Evolutionary conservation across 2,113 vertebrate genomes (phyloP), one percentile per base, ranked within the genome.

Genomic region (Carettochelys insculpta): DNA sequence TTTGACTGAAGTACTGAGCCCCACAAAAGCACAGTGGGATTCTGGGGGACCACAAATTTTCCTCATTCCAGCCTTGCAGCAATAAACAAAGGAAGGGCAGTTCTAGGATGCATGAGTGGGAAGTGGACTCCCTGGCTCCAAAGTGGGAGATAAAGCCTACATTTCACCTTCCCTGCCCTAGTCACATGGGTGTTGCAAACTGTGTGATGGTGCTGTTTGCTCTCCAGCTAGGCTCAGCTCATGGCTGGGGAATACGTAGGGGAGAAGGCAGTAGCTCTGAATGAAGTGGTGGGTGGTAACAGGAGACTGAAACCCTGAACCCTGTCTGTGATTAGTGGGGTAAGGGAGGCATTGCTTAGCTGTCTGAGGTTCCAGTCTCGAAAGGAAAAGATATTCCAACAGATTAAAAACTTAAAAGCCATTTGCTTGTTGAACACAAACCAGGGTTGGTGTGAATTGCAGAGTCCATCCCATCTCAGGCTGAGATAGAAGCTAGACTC

Each of bases 401-500:
- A 1, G 34, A 43, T 34, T 47, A 17, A 82, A 58, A 3, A 2
- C 0, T 0, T 8, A 12, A 3, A 41, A 85, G 2, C 17, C 1
- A 87, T 90, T 90, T 31, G 24, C 61, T 65, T 82, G 43, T 50
- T 77, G 0, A 87, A 75, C 82, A 2, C 84, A 75, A 82, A 22
- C n/a, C 80, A 54, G 79, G 17, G 2, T 89, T 90, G 34, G 75
- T 96, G 29, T 95, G 75, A 90, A 81, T 85, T 96, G 43, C 96
- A 99, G 99, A 98, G 94, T 97, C 98, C 29, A 85, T 99, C 58
- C 98, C 98, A 27, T 98, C 99, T 14, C 98, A 98, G 65, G 98
- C 97, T 58, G 99, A 99, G 86, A 98, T 99, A 0, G 99, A 99
- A 96, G 97, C 98, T 85, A 98, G 99, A 24, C 98, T 99, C 79